Conservation (phyloP, 1,140 invertebrate species). For the Hylaeus anthracinus region DNA sequence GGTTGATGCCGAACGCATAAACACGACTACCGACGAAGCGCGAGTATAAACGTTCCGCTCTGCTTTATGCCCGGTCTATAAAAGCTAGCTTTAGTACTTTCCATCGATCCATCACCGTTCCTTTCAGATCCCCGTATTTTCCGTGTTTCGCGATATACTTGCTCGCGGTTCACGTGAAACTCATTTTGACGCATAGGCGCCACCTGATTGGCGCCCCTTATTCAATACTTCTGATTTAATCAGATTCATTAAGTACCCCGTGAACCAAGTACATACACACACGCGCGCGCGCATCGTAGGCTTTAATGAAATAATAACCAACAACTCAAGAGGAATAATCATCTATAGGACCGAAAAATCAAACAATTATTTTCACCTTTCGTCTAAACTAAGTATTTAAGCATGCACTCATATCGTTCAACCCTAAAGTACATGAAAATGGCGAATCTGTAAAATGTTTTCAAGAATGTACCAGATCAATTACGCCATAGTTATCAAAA, state of each 20-base stretch:
- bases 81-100: constrained; percentile 58
- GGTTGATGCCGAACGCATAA: constrained; percentile 60
- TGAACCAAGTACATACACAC: too few species aligned
- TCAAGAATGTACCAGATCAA: too few species aligned
- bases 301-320: too few species aligned
- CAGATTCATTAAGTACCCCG: not conserved
- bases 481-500: too few species aligned
- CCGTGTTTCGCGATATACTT: constrained; percentile 36
- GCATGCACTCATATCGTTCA: too few species aligned
- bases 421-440: too few species aligned
- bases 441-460: too few species aligned
- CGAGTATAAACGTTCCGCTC: constrained; percentile 54
- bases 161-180: constrained; percentile 20
- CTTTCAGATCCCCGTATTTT: constrained; percentile 55
- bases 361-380: too few species aligned
- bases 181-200: constrained; percentile 13
- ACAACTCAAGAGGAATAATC: too few species aligned
- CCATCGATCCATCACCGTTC: constrained; percentile 53
- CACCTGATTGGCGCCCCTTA: not conserved
- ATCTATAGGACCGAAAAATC: too few species aligned
- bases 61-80: constrained; percentile 56
- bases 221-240: not conserved
- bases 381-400: too few species aligned
- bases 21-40: constrained; percentile 45
- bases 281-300: too few species aligned